phyloP scores from a whole-genome alignment of 1,140 invertebrate species.

The Geopemphigus sp. region DNA sequence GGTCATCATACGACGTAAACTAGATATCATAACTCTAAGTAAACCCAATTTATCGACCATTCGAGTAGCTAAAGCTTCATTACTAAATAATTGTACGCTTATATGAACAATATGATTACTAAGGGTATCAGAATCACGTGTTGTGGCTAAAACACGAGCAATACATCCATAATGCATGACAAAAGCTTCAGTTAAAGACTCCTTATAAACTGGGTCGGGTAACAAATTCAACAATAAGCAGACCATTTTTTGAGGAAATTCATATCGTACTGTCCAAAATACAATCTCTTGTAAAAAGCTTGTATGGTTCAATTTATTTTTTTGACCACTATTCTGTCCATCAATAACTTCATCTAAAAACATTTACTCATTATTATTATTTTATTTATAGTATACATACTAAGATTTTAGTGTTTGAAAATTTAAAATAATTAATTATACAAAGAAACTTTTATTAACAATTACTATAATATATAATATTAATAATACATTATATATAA shows the following conservation, averaged over 20 bases:
- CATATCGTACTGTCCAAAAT: constrained; percentile 96
- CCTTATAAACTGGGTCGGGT: constrained; percentile 93
- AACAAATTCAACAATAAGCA: constrained; percentile 94
- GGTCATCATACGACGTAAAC: constrained; percentile 90
- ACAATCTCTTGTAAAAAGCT: constrained; percentile 93
- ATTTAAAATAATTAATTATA: too few relatives aligned
- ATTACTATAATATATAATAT: too few relatives aligned
- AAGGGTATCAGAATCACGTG: constrained; percentile 81
- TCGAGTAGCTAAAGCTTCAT: constrained; percentile 81
- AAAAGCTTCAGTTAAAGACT: constrained; percentile 85
- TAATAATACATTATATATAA: too few relatives aligned
- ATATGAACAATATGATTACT: constrained; percentile 96
- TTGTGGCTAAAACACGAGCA: constrained; percentile 83
- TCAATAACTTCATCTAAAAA: neutral
- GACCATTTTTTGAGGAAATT: constrained; percentile 95
- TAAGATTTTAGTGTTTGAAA: too few relatives aligned
- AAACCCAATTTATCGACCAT: constrained; percentile 89
- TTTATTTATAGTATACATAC: neutral
- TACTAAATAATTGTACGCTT: constrained; percentile 92
- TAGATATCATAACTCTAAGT: constrained; percentile 91
- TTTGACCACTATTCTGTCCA: constrained; percentile 56
- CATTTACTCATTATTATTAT: neutral
- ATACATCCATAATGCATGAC: constrained; percentile 94
- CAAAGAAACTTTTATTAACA: too few relatives aligned
- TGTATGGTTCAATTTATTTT: constrained; percentile 68